phyloP scores from a whole-genome alignment of 2,888 invertebrate genomes.

The Cantharis lateralis region DNA sequence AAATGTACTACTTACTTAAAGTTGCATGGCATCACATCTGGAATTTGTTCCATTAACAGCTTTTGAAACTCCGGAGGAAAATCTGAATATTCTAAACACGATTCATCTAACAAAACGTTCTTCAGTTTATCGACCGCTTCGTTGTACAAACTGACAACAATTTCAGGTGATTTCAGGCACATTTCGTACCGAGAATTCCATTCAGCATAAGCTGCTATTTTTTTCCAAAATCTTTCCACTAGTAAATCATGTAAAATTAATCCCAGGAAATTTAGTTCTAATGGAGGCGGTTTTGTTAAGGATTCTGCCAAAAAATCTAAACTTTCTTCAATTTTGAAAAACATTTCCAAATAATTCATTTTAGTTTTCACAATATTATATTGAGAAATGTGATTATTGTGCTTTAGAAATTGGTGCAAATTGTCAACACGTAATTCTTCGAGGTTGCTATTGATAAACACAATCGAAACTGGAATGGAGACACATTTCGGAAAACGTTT shows the following conservation, averaged over 20 bases:
- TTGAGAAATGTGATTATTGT: neutral
- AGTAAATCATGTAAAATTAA: constrained; percentile 63
- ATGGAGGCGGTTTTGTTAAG: constrained; percentile 57
- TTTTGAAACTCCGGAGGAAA: constrained; percentile 69
- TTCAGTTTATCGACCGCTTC: constrained; percentile 67
- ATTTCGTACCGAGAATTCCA: constrained; percentile 54
- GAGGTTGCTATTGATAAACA: constrained; percentile 9
- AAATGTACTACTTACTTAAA: constrained; percentile 53
- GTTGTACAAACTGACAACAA: constrained; percentile 69
- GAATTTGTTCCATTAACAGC: constrained; percentile 56
- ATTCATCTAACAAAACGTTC: constrained; percentile 63
- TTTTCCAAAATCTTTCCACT: constrained; percentile 67
- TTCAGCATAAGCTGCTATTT: constrained; percentile 55
- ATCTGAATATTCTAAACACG: constrained; percentile 63
- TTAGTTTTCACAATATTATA: constrained; percentile 12
- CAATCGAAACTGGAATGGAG: constrained; percentile 4
- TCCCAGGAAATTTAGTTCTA: constrained; percentile 64
- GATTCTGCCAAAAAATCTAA: constrained; percentile 59
- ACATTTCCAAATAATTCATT: neutral
- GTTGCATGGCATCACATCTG: constrained; percentile 65
- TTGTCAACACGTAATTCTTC: neutral
- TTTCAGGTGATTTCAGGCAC: constrained; percentile 61
- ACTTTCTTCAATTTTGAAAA: constrained; percentile 35
- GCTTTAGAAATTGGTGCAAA: constrained; percentile 4
- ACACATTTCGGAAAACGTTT: constrained; percentile 13